Evolutionary conservation across 2,113 vertebrate species (phyloP), one percentile per base, ranked within the genome.

Genomic region (Lates calcarifer): DNA sequence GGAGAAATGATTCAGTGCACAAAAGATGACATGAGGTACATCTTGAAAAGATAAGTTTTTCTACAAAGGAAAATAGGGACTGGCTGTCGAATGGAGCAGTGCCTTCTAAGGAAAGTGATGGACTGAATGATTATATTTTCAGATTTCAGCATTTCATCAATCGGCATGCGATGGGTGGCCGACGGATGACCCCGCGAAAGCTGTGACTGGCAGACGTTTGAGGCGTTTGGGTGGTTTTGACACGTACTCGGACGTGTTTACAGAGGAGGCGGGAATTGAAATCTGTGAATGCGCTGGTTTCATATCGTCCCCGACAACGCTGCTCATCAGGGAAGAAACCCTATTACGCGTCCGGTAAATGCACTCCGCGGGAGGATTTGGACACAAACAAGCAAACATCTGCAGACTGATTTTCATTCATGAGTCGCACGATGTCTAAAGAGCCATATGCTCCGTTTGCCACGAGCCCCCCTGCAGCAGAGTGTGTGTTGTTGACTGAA

Each of bases 341-440:
- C n/a, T 7, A 37, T 33, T 33, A 70, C 18, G 28, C 71, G 77
- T 55, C 45, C 57, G 47, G 63, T 74, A 58, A 76, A 83, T 62
- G 47, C 35, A 53, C 43, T 69, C 37, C 33, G 8, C 26, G 57
- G 37, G 9, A 67, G 11, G 56, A 53, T 69, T 41, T 29, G 29
- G 29, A 53, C 22, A 28, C 60, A 20, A 53, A 63, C 66, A n/a
- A 65, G 49, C 67, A 86, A 63, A 70, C 71, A 80, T 86, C 74
- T 82, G 66, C 73, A 56, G 37, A 35, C 65, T 78, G 37, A 87
- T 73, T 86, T 81, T 64, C 41, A 78, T 79, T 83, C 69, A 73
- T 78, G 37, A 58, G 63, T 28, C 1, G 24, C 20, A 11, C 29
- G n/a, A 9, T 79, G 88, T 86, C 56, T 61, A n/a, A 83, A 75